Evolutionary conservation across 2,113 vertebrate species (phyloP).

Genomic region (Sminthopsis crassicaudata): DNA sequence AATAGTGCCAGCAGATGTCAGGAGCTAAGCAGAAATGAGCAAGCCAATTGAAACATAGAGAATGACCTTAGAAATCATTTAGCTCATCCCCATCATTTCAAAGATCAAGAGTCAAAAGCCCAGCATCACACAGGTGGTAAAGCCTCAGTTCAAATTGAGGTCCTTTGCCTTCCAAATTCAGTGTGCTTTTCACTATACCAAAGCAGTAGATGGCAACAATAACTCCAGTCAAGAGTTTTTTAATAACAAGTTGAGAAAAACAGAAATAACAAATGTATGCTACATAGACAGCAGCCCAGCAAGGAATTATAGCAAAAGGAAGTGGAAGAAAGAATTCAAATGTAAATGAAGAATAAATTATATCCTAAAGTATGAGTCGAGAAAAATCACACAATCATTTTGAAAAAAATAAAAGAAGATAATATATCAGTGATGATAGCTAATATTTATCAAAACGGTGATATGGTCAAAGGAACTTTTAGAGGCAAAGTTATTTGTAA

Average conservation of each 20-base stretch:
- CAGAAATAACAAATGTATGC: background rate
- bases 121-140: background rate
- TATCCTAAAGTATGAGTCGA: background rate
- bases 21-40: background rate
- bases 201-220: background rate
- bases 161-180: background rate
- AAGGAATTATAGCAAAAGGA: background rate
- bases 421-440: background rate
- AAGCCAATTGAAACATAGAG: background rate
- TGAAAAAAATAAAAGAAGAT: background rate
- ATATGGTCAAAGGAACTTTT: background rate
- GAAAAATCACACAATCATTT: background rate
- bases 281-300: background rate
- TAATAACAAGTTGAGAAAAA: background rate
- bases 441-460: background rate
- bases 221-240: background rate
- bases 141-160: background rate
- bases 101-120: background rate
- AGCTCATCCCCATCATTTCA: background rate
- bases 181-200: background rate
- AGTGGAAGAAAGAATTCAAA: background rate
- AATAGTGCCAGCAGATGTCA: background rate
- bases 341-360: background rate
- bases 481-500: background rate
- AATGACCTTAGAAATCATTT: background rate